Evolutionary conservation across 2,797 vertebrate species (phyloP), one percentile per base, ranked within the genome.

Genomic region (Philypnodon macrostomus): DNA sequence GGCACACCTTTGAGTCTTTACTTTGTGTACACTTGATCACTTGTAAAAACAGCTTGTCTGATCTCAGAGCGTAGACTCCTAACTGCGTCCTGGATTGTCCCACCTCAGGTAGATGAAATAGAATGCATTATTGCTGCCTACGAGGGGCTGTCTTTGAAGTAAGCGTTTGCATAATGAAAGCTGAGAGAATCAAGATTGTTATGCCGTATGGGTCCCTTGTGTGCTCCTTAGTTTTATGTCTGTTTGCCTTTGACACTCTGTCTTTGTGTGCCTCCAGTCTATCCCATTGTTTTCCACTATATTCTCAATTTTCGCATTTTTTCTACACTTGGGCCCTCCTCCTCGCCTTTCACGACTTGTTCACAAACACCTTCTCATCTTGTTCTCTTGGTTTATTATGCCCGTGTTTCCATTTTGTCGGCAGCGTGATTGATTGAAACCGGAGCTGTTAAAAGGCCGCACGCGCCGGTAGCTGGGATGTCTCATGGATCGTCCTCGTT

Each of bases 131-230:
- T 82, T 63, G 42, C 68, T 75, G 79, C 79, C 79, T 80, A 80
- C 42, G 27, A 85, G 80, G 69, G 73, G 27, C 72, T 55, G 59
- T 58, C 85, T 87, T 88, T 87, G 85, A 87, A 86, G 85, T 86
- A 66, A 79, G 62, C 44, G 61, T 84, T 77, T 82, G 82, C 85
- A 86, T 88, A 86, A 86, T 86, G 78, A 80, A 81, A 77, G 74
- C 51, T 2, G 62, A 76, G 73, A 75, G 79, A 81, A 80, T 83
- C 68, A 58, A 68, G 67, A 81, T 86, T 81, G 74, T 79, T 80
- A 74, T 77, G 77, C 75, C 18, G 40, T 62, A 56, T 67, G 53
- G 49, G 45, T 82, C 80, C 67, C 75, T 55, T 38, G 55, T 66
- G 62, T 60, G 65, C 52, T 34, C 58, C 58, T 47, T 60, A 35